Conservation (phyloP, 1,140 invertebrate genomes). For the Planococcus citri region DNA sequence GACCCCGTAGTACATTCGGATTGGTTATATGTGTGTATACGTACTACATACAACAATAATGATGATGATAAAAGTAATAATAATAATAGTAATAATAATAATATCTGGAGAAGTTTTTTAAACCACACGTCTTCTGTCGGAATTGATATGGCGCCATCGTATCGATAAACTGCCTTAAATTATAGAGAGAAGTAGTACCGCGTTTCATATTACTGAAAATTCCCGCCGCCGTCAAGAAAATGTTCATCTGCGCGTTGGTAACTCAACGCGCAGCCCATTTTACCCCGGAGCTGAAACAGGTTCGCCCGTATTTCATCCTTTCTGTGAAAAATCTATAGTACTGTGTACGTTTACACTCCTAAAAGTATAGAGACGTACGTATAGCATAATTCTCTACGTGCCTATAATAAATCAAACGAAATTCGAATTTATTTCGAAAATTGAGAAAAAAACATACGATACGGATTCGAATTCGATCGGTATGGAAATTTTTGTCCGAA, state of each 20-base stretch:
- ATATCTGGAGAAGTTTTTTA: constrained; percentile 18
- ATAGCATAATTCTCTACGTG: not conserved
- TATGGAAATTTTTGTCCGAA: not conserved
- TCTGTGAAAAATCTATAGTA: not conserved
- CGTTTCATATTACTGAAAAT: constrained; percentile 18
- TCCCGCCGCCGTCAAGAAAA: constrained; percentile 15
- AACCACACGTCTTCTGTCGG: constrained; percentile 18
- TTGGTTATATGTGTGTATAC: constrained; percentile 9
- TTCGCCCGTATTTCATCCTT: constrained; percentile 8
- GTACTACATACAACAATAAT: constrained; percentile 15
- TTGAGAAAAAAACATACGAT: not conserved
- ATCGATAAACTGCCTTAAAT: constrained; percentile 20
- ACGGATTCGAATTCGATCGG: not conserved
- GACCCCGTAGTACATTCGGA: not conserved
- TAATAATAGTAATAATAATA: constrained; percentile 18
- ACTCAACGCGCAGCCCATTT: constrained; percentile 5
- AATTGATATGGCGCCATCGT: constrained; percentile 18
- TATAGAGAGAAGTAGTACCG: constrained; percentile 18
- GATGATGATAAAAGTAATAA: constrained; percentile 15
- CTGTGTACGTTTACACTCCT: no score
- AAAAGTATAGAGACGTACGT: no score
- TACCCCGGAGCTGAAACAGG: constrained; percentile 13
- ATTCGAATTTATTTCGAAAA: not conserved
- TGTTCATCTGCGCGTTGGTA: constrained; percentile 13
- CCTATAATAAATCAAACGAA: not conserved